These are phyloP conservation scores for zebrafish (Danio rerio) DNA, from an alignment of 2,113 vertebrate genomes.

Conservation along the genomic window GRCz12tu NC_133180.1:77939001-77939500, in stretches of 20 bases:
- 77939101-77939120: too few species aligned
- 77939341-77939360: constrained; percentile 16
- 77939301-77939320: neutral
- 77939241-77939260: constrained; percentile 8
- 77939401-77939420: constrained; percentile 12
- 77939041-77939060: too few species aligned
- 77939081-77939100: too few species aligned
- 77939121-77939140: too few species aligned
- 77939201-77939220: too few species aligned
- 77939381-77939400: constrained; percentile 22
- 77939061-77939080: too few species aligned
- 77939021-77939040: too few species aligned
- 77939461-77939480: neutral
- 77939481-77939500: too few species aligned
- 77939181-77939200: too few species aligned
- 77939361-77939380: neutral
- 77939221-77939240: neutral
- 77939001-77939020: too few species aligned
- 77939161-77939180: too few species aligned
- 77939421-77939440: constrained; percentile 9
- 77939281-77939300: neutral
- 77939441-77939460: neutral
- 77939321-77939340: neutral
- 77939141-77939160: too few species aligned
- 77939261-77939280: constrained; percentile 20